A percentile compares a stretch with the other conserved stretches of the same genome.
Conservation (phyloP, 2,113 vertebrate species). For the Apodemus speciosus region DNA sequence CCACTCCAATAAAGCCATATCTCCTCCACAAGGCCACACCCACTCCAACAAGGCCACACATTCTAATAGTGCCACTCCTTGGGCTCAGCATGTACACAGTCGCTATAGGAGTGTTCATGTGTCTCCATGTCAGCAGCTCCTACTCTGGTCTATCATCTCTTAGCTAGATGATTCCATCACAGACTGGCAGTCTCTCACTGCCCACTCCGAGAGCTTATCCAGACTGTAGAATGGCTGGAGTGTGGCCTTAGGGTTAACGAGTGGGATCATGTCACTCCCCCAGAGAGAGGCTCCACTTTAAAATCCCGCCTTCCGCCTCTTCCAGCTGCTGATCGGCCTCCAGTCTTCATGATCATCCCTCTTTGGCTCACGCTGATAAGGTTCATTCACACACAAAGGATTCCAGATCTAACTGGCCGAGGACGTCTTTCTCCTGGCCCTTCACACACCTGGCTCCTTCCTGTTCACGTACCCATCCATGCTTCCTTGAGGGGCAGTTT, state of each 20-base stretch:
- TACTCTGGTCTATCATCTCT: rapidly evolving
- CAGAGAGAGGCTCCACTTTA: not conserved
- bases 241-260: not conserved
- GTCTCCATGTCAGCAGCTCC: not conserved
- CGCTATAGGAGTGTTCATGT: rapidly evolving
- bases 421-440: not conserved
- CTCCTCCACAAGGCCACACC: too few relatives aligned
- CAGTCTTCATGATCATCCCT: not conserved
- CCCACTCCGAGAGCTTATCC: rapidly evolving
- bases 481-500: not conserved
- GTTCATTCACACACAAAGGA: not conserved
- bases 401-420: not conserved
- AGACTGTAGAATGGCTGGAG: too few relatives aligned
- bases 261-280: not conserved
- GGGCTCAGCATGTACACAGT: too few relatives aligned
- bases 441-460: not conserved
- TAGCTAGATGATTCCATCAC: rapidly evolving
- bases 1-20: too few relatives aligned
- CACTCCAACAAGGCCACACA: too few relatives aligned
- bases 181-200: not conserved
- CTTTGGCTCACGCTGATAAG: not conserved
- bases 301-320: not conserved
- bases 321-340: not conserved
- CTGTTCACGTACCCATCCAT: rapidly evolving
- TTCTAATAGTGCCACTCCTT: too few relatives aligned